Base-by-base conservation (phyloP, 1,140 invertebrate species). In the Eriocheir sinensis region DNA sequence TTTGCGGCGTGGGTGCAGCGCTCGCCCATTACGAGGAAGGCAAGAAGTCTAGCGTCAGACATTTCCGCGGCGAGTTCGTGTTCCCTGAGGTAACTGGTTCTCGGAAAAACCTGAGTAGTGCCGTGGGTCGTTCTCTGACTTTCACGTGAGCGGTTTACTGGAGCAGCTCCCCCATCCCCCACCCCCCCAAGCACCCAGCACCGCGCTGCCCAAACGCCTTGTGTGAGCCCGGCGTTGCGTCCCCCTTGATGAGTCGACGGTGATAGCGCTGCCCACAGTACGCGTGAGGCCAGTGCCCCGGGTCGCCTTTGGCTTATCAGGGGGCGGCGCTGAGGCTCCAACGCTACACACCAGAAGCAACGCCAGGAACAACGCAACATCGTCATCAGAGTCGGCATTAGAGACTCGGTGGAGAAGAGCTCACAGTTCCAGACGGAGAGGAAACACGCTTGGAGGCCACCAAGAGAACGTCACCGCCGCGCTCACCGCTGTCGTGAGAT, bases 111-210 rank as follows among this genome's bases (percentile, higher is more conserved):
- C 38, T 6, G n/a, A 15, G 30, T 89, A 44, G 48, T 32, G 88
- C 88, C 88, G 88, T 44, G n/a, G 48, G n/a, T 32, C 0, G 44
- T 60, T 89, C 88, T 89, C 88, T 60, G 44, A 60, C 44, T n/a
- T 90, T 60, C 44, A 53, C 48, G 48, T 90, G 89, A 90, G 89
- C 48, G n/a, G 89, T 27, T 90, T 38, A 90, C 36, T 90, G n/a
- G 89, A 60, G 89, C 81, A 90, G 44, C 40, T 36, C 2, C 27
- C 81, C 32, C 36, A 6, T 9, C 53, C 34, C 53, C 1, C 60
- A 21, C 40, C 36, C 15, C 91, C 34, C n/a, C 91, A 36, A 8
- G 30, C 40, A 8, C 12, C 2, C 89, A 30, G 6, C 44, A 3
- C 8, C 2, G 32, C 53, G 44, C 32, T 60, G 27, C 53, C 53